phyloP scores from a whole-genome alignment of 2,888 invertebrate species.

The Aporophyla nigra region DNA sequence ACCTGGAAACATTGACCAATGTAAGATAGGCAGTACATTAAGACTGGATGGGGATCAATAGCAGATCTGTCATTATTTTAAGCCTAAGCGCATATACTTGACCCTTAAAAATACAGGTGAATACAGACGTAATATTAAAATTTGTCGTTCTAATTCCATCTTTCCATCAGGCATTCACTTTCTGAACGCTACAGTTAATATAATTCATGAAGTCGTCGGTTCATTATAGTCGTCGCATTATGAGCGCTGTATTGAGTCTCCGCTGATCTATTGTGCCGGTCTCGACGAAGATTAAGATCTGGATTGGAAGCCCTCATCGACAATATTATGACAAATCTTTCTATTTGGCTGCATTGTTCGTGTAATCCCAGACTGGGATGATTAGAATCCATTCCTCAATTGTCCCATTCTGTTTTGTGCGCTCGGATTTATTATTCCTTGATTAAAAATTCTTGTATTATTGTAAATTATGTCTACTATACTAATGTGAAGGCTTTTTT shows the following conservation, averaged over 20 bases:
- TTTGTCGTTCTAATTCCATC: background rate
- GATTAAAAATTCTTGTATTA: constrained; percentile 4
- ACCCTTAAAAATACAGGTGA: background rate
- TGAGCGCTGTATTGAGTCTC: background rate
- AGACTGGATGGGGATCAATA: background rate
- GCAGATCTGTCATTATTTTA: background rate
- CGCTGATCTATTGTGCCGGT: constrained; percentile 11
- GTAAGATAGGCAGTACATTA: background rate
- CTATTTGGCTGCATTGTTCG: constrained; percentile 36
- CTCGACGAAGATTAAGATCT: constrained; percentile 9
- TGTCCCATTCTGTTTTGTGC: constrained; percentile 11
- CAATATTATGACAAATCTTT: constrained; percentile 36
- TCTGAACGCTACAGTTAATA: background rate
- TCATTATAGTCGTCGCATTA: background rate
- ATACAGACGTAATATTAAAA: background rate
- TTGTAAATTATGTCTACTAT: background rate
- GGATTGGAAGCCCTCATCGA: constrained; percentile 28
- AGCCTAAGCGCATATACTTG: too few relatives aligned
- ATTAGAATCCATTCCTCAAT: constrained; percentile 34
- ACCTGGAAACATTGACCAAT: constrained; percentile 60
- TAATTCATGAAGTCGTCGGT: background rate
- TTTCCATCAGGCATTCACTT: background rate
- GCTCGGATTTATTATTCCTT: constrained; percentile 9
- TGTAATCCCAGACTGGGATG: constrained; percentile 21
- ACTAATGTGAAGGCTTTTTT: background rate